Base-by-base conservation (phyloP, 1,140 invertebrate genomes). In the Hyposmocoma kahamanoa region DNA sequence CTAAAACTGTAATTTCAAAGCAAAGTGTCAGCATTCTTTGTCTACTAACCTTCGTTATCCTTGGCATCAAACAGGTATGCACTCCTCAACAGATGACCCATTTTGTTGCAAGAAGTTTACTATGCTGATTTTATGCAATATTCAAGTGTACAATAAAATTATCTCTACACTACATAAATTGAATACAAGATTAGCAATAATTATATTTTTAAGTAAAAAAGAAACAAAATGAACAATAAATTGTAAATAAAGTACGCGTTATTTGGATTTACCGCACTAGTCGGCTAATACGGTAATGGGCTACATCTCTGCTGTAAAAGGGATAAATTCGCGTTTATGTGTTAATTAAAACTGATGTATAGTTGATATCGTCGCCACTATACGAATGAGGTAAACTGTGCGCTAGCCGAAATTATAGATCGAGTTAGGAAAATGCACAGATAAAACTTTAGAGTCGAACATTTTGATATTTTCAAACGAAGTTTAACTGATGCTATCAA, bases 381-480 rank as follows among this genome's bases (percentile, higher is more conserved):
- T 54, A 64, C 65, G 70, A 84, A 68, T 84, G 76, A 70, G 74
- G 68, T 65, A 62, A 70, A 69, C 48, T 47, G 67, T 54, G 67
- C 67, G 67, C 67, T 67, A 69, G 68, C 77, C 75, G 70, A 82
- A 84, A 84, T 79, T 84, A 84, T 79, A 82, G 69, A 65, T 69
- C 49, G 68, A 46, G 59, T 56, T 74, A 50, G 50, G 50, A 59
- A 57, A 20, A 39, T 20, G 73, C 50, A 77, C 65, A 77, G 53
- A 32, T 62, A 47, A 56, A 63, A 42, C 52, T 22, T n/a, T 56
- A 26, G 78, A 84, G 62, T 59, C 20, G 57, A 21, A 11, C 24
- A 38, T 18, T 6, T 8, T 9, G 1, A 4, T 38, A 28, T 19
- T 42, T 26, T 26, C 24, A 6, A 26, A 26, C 24, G 5, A 26